A percentile compares a stretch with the other conserved stretches of the same genome.
These are phyloP conservation scores for Trichechus manatus DNA, from an alignment of 2,113 vertebrate species.

Conservation along the genomic window DNA sequence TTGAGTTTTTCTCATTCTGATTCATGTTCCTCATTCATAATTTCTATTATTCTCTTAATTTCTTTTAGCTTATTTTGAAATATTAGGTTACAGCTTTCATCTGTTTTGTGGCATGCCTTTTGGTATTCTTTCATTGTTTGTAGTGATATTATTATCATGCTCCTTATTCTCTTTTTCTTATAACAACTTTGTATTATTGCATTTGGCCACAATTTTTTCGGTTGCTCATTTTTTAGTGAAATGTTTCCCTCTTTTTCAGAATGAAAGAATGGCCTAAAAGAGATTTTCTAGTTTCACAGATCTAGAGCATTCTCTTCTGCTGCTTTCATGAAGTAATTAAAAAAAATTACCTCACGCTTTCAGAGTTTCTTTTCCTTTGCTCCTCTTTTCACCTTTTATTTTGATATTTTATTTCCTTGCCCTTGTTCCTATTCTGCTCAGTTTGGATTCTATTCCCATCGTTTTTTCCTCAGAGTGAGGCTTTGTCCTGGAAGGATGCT, in stretches of 20 bases:
- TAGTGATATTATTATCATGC: neutral
- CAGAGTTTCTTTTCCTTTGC: neutral
- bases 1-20: constrained; percentile 1
- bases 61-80: constrained; percentile 26
- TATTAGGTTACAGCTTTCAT: neutral
- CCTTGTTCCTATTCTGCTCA: neutral
- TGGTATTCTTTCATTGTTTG: neutral
- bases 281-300: neutral
- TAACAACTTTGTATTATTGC: neutral
- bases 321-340: neutral
- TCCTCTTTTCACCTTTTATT: neutral
- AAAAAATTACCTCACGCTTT: neutral
- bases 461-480: neutral
- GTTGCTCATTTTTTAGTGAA: neutral
- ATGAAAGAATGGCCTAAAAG: neutral
- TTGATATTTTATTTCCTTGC: neutral
- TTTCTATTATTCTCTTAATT: neutral
- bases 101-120: neutral
- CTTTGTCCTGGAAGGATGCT: neutral
- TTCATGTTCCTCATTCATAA: neutral
- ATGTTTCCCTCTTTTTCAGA: neutral
- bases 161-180: neutral
- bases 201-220: neutral
- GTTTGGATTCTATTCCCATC: neutral
- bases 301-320: neutral